Base-by-base conservation (phyloP, 2,113 vertebrate genomes). In the Leiothrix lutea region DNA sequence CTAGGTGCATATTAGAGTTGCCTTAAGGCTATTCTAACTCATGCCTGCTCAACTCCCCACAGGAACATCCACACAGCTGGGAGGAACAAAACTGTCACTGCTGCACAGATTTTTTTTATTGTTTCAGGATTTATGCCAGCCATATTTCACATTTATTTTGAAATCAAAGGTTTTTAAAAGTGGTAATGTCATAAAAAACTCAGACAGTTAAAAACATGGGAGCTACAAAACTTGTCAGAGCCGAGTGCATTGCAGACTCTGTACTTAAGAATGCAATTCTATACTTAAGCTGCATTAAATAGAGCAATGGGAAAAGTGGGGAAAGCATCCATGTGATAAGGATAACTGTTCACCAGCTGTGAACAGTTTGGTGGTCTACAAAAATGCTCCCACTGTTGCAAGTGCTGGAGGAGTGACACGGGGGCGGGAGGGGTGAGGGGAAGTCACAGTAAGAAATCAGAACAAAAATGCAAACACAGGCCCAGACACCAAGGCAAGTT, bases 271-370 rank as follows among this genome's bases (percentile, higher is more conserved):
- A 88, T 42, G 54, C 35, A n/a, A n/a, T 82, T 56, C 19, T 70
- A 5, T 25, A 23, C 81, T 47, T 61, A 35, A 91, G 36, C 70
- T 82, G 50, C 50, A 54, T 79, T 73, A 79, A 75, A 47, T 38
- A 45, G 4, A 82, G 70, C 70, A 69, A 36, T 72, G 90, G 67
- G 82, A 80, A 86, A 82, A 90, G 44, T 4, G 40, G 53, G 25
- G 35, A 93, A 91, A 95, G 40, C 48, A 71, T 54, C 64, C 42
- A 21, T 87, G 40, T 67, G 80, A 81, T 71, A 94, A 89, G 69
- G 60, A n/a, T n/a, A n/a, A n/a, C n/a, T n/a, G n/a, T n/a, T n/a
- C 72, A 87, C 48, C 88, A 92, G 80, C 84, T 95, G 91, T 35
- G 65, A 89, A 71, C 61, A 61, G 53, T 84, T 58, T 42, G 26